phyloP scores from a whole-genome alignment of 2,888 invertebrate genomes.

The Phyllotreta striolata region DNA sequence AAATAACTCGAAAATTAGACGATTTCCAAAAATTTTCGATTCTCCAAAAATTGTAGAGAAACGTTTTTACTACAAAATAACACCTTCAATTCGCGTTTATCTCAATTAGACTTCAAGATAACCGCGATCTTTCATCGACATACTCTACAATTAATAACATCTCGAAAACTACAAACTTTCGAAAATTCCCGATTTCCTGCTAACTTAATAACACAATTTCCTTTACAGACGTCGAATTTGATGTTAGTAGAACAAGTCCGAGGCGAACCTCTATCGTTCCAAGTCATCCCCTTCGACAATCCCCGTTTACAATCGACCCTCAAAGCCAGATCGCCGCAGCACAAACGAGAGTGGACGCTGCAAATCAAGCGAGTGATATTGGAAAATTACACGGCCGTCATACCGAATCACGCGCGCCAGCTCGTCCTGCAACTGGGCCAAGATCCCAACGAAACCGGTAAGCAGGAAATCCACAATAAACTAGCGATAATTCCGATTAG shows the following conservation, averaged over 20 bases:
- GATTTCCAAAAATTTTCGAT: neutral
- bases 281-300: conserved; percentile 96
- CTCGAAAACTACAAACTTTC: too few species aligned
- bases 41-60: neutral
- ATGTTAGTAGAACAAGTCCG: conserved; percentile 96
- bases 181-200: too few species aligned
- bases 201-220: too few species aligned
- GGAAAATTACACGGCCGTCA: conserved; percentile 91
- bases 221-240: conserved; percentile 89
- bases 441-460: conserved; percentile 61
- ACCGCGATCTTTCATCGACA: too few species aligned
- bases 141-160: too few species aligned
- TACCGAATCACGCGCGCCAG: conserved; percentile 93
- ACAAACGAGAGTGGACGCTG: conserved; percentile 86
- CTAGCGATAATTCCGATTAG: neutral
- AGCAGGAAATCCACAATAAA: conserved; percentile 13
- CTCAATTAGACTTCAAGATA: too few species aligned
- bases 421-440: conserved; percentile 89
- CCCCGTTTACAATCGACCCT: conserved; percentile 90
- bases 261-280: conserved; percentile 93
- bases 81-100: conserved; percentile 11
- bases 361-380: conserved; percentile 88
- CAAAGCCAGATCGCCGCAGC: conserved; percentile 82
- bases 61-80: neutral
- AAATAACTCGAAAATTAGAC: too few species aligned